phyloP scores from a whole-genome alignment of 2,797 vertebrate genomes.

The Sitta carolinensis region DNA sequence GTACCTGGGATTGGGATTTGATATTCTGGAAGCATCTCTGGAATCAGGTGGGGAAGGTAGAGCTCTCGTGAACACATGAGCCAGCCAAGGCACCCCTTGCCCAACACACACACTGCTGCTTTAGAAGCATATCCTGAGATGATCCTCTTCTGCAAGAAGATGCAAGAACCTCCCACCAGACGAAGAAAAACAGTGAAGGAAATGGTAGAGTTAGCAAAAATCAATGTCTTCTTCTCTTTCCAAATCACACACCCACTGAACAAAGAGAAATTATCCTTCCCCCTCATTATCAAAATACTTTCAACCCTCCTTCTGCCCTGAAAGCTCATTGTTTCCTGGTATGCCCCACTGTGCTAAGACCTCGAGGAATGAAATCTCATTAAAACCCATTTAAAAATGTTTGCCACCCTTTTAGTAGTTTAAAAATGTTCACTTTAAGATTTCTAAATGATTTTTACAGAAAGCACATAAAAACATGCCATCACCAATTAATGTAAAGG shows the following conservation, averaged over 20 bases:
- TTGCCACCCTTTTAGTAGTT: not conserved
- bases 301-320: not conserved
- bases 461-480: conserved; percentile 7
- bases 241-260: not conserved
- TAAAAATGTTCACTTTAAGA: not conserved
- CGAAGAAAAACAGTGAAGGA: not conserved
- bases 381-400: not conserved
- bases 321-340: not conserved
- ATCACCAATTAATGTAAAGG: conserved; percentile 28
- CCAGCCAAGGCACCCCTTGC: not conserved
- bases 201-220: not conserved
- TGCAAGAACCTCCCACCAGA: not conserved
- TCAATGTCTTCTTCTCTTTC: not conserved
- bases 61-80: accelerated
- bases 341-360: not conserved
- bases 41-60: not conserved
- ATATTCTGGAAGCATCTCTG: not conserved
- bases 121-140: not conserved
- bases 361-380: not conserved
- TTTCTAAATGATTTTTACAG: conserved; percentile 5
- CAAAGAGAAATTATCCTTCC: not conserved
- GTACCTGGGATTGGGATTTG: not conserved
- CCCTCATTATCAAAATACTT: not conserved
- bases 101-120: not conserved
- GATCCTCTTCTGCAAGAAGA: not conserved